Evolutionary conservation across 2,797 vertebrate genomes (phyloP), one percentile per base, ranked within the genome.

Genomic region (Platyrinchus mystaceus): DNA sequence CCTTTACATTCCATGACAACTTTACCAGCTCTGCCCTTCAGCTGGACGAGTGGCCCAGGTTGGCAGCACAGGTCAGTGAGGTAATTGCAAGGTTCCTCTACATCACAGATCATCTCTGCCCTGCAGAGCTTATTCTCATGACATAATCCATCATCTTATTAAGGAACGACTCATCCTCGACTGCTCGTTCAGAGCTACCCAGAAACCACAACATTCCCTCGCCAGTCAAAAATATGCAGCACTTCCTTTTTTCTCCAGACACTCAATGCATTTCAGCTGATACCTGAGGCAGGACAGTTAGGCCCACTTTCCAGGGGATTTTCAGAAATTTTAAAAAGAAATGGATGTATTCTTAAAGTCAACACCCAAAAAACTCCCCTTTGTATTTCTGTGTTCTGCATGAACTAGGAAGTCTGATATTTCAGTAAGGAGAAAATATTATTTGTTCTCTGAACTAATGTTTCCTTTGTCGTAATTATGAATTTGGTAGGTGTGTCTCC

Each of bases 91-190:
- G 43, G 50, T 16, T 93, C 78, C 74, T 75, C 46, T 70, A 17
- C 68, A 62, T 56, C 94, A 50, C n/a, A 59, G 64, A 55, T 50
- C 28, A 91, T 77, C 83, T 90, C 80, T 63, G 84, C 30, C 77
- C 84, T 58, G 52, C 77, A 71, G 6, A 36, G 30, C 6, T 4
- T 28, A 64, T 82, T 84, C 93, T 93, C 90, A 64, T 58, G 69
- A 84, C 69, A 93, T 43, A 82, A 96, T 87, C 75, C 36, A n/a
- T 89, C 84, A 67, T 15, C 43, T 41, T 87, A 37, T 56, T 71
- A 79, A 66, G 74, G 75, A 93, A 67, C 50, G 75, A 71, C 67
- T 95, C 93, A 92, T 83, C 84, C 89, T 95, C 73, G 68, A 85
- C 77, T 74, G 80, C 39, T 84, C 60, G 10, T 58, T 92, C 81